Percentiles rank a stretch among this genome's conserved stretches.
Conservation (phyloP, 2,797 vertebrate genomes). For the Sebastes oblongus region DNA sequence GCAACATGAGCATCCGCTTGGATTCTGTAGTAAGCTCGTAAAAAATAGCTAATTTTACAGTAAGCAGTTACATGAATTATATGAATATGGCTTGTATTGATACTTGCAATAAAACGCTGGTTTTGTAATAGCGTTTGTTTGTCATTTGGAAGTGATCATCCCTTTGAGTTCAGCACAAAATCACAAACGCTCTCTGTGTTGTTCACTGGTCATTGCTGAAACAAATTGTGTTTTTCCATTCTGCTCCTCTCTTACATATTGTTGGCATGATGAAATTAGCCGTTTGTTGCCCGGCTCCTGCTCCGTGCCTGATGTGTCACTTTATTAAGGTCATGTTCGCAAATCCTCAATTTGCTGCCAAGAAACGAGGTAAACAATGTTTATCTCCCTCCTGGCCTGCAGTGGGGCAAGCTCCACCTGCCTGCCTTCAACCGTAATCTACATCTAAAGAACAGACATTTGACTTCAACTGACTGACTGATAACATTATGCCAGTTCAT, state of each 20-base stretch:
- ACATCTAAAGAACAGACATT: conserved; percentile 28
- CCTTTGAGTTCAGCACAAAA: not conserved
- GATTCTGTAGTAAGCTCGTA: not conserved
- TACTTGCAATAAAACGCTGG: not conserved
- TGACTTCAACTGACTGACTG: conserved; percentile 32
- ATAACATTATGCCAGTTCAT: conserved; percentile 35
- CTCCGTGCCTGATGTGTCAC: conserved; percentile 23
- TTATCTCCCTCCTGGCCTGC: conserved; percentile 13
- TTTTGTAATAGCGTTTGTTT: not conserved
- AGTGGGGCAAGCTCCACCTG: conserved; percentile 33
- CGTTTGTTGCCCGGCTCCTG: conserved; percentile 17
- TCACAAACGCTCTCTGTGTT: not conserved
- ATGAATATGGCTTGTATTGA: not conserved
- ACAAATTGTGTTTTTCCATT: conserved; percentile 31
- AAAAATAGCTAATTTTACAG: not conserved
- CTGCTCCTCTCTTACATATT: conserved; percentile 16
- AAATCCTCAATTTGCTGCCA: conserved; percentile 52
- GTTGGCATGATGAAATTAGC: conserved; percentile 41
- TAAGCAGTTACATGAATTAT: not conserved
- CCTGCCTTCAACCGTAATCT: conserved; percentile 37
- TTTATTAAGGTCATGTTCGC: conserved; percentile 44
- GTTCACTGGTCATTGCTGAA: not conserved
- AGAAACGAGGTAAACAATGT: conserved; percentile 45
- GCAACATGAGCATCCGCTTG: not conserved
- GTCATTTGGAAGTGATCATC: not conserved